Evolutionary conservation across 64 coral and sea anemone genomes (phyloP).

Genomic region (Catalaphyllia jardinei): DNA sequence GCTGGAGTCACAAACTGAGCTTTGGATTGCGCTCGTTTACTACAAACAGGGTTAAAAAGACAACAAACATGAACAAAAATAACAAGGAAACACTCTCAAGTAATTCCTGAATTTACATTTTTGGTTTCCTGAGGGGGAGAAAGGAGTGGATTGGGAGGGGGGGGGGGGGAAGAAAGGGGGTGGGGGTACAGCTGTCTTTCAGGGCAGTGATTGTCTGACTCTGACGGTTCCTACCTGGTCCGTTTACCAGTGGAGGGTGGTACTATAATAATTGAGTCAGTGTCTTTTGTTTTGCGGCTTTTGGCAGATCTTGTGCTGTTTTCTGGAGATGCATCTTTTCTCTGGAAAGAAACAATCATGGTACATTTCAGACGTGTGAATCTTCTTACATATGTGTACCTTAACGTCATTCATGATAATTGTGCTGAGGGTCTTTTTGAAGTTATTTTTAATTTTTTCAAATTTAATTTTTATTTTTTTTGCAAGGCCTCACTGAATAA

Average conservation of each 20-base stretch:
- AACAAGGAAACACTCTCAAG: background rate
- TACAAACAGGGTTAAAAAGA: background rate
- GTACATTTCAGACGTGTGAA: background rate
- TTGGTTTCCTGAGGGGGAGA: background rate
- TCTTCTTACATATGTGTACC: background rate
- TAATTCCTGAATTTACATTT: background rate
- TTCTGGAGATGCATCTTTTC: constrained; percentile 27
- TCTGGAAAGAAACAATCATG: background rate
- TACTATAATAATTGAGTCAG: background rate
- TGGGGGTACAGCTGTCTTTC: too few species aligned
- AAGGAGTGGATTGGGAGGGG: background rate
- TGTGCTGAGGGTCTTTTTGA: too few species aligned
- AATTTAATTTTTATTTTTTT: too few species aligned
- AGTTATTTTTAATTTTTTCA: too few species aligned
- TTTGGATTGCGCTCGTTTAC: constrained; percentile 24
- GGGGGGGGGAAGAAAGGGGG: too few species aligned
- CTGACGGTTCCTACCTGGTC: background rate
- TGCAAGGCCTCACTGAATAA: too few species aligned
- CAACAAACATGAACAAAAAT: background rate
- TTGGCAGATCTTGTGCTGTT: constrained; percentile 23
- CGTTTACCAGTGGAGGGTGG: constrained; percentile 9
- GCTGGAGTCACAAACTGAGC: constrained; percentile 63
- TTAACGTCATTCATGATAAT: too few species aligned
- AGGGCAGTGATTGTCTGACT: background rate
- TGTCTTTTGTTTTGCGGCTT: constrained; percentile 40